Base-by-base conservation (phyloP, 1,140 invertebrate genomes). In the Caenorhabditis inopinata region DNA sequence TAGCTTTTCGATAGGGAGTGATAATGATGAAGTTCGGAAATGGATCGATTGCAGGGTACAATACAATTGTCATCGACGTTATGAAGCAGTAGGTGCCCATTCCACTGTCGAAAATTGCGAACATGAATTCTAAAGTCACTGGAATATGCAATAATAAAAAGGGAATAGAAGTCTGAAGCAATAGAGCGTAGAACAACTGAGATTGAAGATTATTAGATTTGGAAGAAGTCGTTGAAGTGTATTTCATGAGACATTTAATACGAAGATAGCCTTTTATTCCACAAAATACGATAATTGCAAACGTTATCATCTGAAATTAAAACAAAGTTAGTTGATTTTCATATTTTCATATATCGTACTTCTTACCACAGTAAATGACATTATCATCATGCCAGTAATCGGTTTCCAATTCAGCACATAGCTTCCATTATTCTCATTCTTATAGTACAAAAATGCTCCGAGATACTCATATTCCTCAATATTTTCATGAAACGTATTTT, bases 1-100 rank as follows among this genome's bases (percentile, higher is more conserved):
- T 51, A 16, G 58, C 58, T 68, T 68, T 68, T 18, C 58, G 58
- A 68, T 68, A 68, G n/a, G 58, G 58, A 42, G 29, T 68, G 4
- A 68, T 68, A 2, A 68, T 42, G 25, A 68, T 38, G 7, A 68
- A 68, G n/a, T 68, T 68, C 5, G 58, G 58, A 21, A 68, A 32
- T 5, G 58, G 58, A 42, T 68, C 58, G 38, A 68, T 68, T 38
- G 58, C 58, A 14, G 58, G 58, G 38, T 68, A 68, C 9, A 68
- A 38, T n/a, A 32, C 29, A 11, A 68, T 68, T 7, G 58, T 68
- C n/a, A 68, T 68, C 9, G 58, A 68, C 32, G 38, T 38, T 1
- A 42, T 21, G 18, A 38, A 38, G n/a, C 58, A 38, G n/a, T 68
- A 68, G 6, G n/a, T 2, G 9, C 58, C 58, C 2, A 68, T n/a